phyloP scores from a whole-genome alignment of 2,113 vertebrate species.

The Daphoenositta chrysoptera region DNA sequence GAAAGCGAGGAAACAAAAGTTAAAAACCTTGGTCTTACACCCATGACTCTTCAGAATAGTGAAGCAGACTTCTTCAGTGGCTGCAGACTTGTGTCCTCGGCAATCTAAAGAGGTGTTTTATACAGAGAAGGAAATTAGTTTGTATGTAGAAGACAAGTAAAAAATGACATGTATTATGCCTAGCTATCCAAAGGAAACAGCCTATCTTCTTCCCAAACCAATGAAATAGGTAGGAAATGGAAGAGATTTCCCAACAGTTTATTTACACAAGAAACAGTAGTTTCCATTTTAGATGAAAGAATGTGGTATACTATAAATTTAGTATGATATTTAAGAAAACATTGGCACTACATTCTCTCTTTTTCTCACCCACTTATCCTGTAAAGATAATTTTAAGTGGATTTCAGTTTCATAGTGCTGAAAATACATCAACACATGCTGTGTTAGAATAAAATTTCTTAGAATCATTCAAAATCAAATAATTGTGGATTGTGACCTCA shows the following conservation, averaged over 20 bases:
- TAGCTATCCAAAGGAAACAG: background rate
- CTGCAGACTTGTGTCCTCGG: background rate
- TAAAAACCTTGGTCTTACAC: background rate
- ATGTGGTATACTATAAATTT: background rate
- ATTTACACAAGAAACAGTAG: background rate
- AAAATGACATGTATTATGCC: background rate
- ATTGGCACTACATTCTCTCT: background rate
- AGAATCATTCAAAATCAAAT: background rate
- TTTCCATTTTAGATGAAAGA: background rate
- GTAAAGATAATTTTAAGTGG: background rate
- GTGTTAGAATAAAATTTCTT: background rate
- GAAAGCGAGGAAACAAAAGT: background rate
- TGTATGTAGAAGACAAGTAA: background rate
- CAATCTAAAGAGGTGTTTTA: background rate
- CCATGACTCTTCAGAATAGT: background rate
- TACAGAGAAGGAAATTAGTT: background rate
- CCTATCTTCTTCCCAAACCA: background rate
- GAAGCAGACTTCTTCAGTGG: background rate
- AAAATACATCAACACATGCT: background rate
- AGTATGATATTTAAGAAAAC: background rate
- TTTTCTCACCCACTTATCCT: background rate
- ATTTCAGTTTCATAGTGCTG: background rate
- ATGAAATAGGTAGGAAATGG: background rate
- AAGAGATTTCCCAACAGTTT: background rate
- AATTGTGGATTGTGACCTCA: background rate